Evolutionary conservation across 2,797 vertebrate species (phyloP).

Genomic region (Numenius phaeopus): DNA sequence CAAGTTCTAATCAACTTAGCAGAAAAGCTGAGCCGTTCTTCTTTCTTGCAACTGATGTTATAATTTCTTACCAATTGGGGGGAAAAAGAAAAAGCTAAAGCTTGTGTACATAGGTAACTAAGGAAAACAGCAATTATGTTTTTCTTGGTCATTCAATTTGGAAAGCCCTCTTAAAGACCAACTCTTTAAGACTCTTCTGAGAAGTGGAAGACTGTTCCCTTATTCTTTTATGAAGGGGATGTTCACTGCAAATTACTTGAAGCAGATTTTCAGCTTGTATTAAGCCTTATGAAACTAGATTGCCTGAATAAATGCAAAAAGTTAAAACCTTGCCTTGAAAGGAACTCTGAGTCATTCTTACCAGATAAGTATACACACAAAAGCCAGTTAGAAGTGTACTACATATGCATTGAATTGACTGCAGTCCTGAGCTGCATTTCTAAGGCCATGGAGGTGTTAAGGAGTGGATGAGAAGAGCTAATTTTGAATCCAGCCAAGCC

Average conservation of each 20-base stretch:
- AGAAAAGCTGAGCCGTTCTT: not conserved
- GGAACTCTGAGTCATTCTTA: not conserved
- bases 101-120: not conserved
- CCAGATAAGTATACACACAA: not conserved
- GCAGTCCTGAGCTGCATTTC: not conserved
- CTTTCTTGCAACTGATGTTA: not conserved
- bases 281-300: not conserved
- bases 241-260: not conserved
- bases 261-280: not conserved
- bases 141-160: not conserved
- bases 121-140: not conserved
- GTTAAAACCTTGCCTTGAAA: conserved; percentile 2
- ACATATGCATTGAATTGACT: not conserved
- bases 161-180: not conserved
- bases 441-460: not conserved
- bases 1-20: not conserved
- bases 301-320: not conserved
- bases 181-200: not conserved
- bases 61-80: not conserved
- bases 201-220: not conserved
- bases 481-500: not conserved
- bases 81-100: not conserved
- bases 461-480: not conserved
- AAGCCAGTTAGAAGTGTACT: not conserved
- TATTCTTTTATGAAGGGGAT: not conserved